Conservation (phyloP, 2,113 vertebrate species). For the Aplodontia rufa region DNA sequence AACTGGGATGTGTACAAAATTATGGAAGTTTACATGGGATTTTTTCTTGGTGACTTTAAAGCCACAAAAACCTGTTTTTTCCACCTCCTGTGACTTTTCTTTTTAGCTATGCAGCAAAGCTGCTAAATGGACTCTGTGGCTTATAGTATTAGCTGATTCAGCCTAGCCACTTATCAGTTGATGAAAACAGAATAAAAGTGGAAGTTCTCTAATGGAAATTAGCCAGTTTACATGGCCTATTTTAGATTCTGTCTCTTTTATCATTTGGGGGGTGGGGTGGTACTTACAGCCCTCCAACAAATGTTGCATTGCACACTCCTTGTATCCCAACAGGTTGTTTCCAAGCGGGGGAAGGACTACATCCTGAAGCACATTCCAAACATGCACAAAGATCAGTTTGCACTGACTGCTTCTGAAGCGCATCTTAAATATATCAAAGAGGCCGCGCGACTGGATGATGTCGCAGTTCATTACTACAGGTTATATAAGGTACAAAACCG, state of each 20-base stretch:
- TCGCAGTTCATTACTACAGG: conserved; percentile 97
- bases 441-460: conserved; percentile 94
- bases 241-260: background rate
- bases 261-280: background rate
- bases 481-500: conserved; percentile 92
- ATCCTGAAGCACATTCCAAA: conserved; percentile 98
- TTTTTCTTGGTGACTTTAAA: conserved; percentile 9
- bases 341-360: conserved; percentile 96
- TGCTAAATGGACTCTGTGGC: background rate
- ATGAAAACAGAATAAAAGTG: background rate
- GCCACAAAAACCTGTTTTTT: background rate
- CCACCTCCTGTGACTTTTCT: conserved; percentile 34
- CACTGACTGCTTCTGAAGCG: conserved; percentile 95
- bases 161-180: background rate
- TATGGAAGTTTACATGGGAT: background rate
- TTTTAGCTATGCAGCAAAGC: background rate
- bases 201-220: conserved; percentile 21
- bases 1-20: background rate
- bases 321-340: conserved; percentile 90
- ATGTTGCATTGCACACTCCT: conserved; percentile 16
- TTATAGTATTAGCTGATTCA: conserved; percentile 19
- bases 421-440: conserved; percentile 99
- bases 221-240: background rate
- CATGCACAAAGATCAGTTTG: conserved; percentile 99
- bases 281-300: conserved; percentile 2